Base-by-base conservation (phyloP, 2,888 invertebrate genomes). In the Magallana nippona region DNA sequence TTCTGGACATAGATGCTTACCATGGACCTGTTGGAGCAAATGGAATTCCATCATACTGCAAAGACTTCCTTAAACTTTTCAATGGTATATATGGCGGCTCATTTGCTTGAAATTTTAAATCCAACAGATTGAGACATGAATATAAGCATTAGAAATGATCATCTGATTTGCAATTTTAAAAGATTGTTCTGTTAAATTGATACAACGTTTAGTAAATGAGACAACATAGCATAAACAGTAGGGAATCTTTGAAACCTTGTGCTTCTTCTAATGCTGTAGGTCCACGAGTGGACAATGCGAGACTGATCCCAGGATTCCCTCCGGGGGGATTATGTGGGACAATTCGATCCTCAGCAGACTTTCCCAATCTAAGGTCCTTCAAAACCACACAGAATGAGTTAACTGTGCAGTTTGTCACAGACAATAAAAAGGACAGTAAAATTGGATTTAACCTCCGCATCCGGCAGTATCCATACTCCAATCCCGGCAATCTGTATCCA, bases 211-310 rank as follows among this genome's bases (percentile, higher is more conserved):
- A 44, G 44, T 44, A 44, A 44, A 3, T 44, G 44, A 44, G 44
- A 44, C 5, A 44, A 44, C 44, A 44, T 44, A 44, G 44, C 44
- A 44, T 44, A 44, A 44, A 44, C 44, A 44, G 44, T 44, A 44
- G 5, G 44, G 44, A 44, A 44, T 44, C 44, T 44, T 44, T 8
- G 8, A 44, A 44, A 44, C 44, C 8, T 10, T 62, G 78, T 10
- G 11, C 17, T 56, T 56, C 77, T 82, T 32, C 22, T 27, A 79
- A 11, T 81, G 22, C 79, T 82, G 1, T 78, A 89, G 89, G 89
- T 82, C 89, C 89, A 71, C 85, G 88, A 22, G 89, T 88, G 22
- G 90, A 90, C 86, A 89, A 90, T 86, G 90, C 90, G 57, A 85
- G 89, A 62, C 79, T 89, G n/a, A 84, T 90, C 27, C 89, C 90